These are phyloP conservation scores for Oryctolagus cuniculus DNA, from an alignment of 2,113 vertebrate genomes.

Conservation along the genomic window mOryCun1.1 NC_091435.1:35030001-35030500, in stretches of 20 bases:
- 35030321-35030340: not conserved
- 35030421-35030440: no score
- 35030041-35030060: not conserved
- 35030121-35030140: not conserved
- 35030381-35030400: not conserved
- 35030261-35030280: not conserved
- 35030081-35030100: not conserved
- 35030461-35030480: not conserved
- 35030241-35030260: not conserved
- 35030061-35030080: not conserved
- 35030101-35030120: slow-evolving; percentile 2
- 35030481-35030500: not conserved
- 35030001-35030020: not conserved
- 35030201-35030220: not conserved
- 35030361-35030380: not conserved
- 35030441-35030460: no score
- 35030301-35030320: not conserved
- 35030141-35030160: not conserved
- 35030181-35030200: not conserved
- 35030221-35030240: not conserved
- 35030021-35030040: not conserved
- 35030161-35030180: not conserved
- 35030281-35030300: not conserved
- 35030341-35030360: not conserved
- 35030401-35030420: not conserved